Evolutionary conservation across 1,140 invertebrate species (phyloP).

Genomic region (Drosophila orena): DNA sequence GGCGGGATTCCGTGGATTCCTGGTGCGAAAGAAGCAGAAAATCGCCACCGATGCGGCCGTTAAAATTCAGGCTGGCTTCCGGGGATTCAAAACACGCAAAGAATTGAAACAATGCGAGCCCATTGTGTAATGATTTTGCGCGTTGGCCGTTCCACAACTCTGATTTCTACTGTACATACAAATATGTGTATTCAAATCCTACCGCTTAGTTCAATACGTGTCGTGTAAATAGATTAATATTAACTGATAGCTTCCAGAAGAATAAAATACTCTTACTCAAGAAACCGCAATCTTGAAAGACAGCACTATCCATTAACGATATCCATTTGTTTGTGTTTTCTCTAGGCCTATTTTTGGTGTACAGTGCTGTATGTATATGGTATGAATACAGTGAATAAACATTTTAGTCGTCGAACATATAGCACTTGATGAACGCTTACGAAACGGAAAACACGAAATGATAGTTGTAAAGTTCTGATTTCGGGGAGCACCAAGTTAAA

Average conservation of each 20-base stretch:
- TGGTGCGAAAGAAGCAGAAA: slow-evolving; percentile 88
- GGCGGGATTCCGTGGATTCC: slow-evolving; percentile 89
- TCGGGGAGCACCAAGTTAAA: not conserved
- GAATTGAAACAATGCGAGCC: slow-evolving; percentile 72
- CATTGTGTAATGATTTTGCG: slow-evolving; percentile 9
- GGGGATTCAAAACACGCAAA: slow-evolving; percentile 87
- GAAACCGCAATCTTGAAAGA: slow-evolving; percentile 45
- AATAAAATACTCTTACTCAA: slow-evolving; percentile 47
- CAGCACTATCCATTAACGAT: slow-evolving; percentile 39
- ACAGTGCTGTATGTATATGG: slow-evolving; percentile 13
- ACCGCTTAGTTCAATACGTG: slow-evolving; percentile 38
- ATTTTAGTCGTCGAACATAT: slow-evolving; percentile 21
- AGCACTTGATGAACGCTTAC: slow-evolving; percentile 17
- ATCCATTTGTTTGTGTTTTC: slow-evolving; percentile 31
- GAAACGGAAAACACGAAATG: not conserved
- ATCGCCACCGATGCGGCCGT: slow-evolving; percentile 86
- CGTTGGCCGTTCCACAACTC: slow-evolving; percentile 25
- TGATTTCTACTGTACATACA: slow-evolving; percentile 42
- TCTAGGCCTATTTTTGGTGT: slow-evolving; percentile 38
- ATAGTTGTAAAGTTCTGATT: not conserved
- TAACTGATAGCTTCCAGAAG: slow-evolving; percentile 43
- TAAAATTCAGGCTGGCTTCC: slow-evolving; percentile 88
- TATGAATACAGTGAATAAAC: slow-evolving; percentile 35
- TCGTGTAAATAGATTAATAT: slow-evolving; percentile 47
- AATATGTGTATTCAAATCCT: slow-evolving; percentile 43